These are phyloP conservation scores for Hemiprocne comata DNA, from an alignment of 2,113 vertebrate genomes.

Conservation along the genomic window DNA sequence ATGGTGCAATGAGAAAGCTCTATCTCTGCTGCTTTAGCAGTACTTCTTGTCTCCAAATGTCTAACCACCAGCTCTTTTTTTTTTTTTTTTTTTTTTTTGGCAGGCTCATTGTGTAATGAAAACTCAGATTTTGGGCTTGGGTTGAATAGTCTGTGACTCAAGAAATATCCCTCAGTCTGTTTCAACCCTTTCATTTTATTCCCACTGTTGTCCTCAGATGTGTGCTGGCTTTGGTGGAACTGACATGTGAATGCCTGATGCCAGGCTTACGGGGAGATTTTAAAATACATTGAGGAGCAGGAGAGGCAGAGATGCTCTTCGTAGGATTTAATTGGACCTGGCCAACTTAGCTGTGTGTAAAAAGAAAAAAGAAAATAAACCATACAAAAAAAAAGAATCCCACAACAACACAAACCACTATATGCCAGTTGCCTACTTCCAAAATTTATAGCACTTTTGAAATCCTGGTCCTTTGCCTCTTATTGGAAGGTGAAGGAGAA, in stretches of 20 bases:
- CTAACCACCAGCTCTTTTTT: neutral
- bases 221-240: neutral
- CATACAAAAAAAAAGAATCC: neutral
- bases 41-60: neutral
- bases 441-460: neutral
- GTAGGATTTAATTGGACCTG: neutral
- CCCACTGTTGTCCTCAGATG: accelerated
- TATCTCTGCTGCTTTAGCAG: neutral
- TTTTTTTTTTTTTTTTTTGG: neutral
- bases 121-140: neutral
- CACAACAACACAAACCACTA: neutral
- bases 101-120: neutral
- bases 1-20: neutral
- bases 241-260: neutral
- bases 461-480: neutral
- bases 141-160: neutral
- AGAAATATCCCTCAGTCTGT: neutral
- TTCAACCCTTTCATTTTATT: neutral
- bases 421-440: neutral
- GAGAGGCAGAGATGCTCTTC: neutral
- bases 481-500: neutral
- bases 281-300: neutral
- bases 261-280: neutral
- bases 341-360: neutral
- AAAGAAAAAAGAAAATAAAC: neutral